phyloP scores from a whole-genome alignment of 1,140 invertebrate species.

The Magallana angulata region DNA sequence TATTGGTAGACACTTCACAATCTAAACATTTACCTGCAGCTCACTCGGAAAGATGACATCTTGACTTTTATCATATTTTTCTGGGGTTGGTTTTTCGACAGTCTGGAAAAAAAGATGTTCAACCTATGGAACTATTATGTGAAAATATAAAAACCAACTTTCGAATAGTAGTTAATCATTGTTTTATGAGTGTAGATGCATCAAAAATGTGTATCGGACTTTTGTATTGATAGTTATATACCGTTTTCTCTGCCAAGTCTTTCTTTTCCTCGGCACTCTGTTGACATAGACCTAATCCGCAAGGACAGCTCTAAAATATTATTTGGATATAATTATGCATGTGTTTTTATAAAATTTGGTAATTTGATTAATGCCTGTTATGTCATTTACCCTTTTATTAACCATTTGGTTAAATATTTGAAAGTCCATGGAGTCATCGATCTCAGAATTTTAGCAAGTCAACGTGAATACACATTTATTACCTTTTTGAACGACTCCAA shows the following conservation, averaged over 20 bases:
- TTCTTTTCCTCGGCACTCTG: conserved; percentile 27
- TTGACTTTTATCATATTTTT: conserved; percentile 87
- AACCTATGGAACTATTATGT: neutral
- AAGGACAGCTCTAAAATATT: conserved; percentile 49
- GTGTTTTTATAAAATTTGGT: no score
- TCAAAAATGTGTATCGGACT: neutral
- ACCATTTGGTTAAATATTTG: no score
- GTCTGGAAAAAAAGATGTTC: neutral
- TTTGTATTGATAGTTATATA: neutral
- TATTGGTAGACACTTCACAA: no score
- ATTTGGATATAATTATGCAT: no score
- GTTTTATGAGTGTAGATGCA: neutral
- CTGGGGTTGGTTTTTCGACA: neutral
- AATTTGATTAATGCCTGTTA: no score
- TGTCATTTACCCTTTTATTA: no score
- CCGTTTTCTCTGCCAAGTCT: neutral
- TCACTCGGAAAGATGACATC: conserved; percentile 97
- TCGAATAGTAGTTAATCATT: no score
- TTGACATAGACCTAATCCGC: conserved; percentile 50
- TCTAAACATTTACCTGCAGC: conserved; percentile 83
- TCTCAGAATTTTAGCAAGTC: no score
- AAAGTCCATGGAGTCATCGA: no score
- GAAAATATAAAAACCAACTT: no score
- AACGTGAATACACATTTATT: neutral
- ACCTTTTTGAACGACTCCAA: conserved; percentile 76